A percentile compares a stretch with the other conserved stretches of the same genome.
These are phyloP conservation scores for Drosophila navojoa DNA, from an alignment of 1,140 invertebrate species.

Conservation along the genomic window DNA sequence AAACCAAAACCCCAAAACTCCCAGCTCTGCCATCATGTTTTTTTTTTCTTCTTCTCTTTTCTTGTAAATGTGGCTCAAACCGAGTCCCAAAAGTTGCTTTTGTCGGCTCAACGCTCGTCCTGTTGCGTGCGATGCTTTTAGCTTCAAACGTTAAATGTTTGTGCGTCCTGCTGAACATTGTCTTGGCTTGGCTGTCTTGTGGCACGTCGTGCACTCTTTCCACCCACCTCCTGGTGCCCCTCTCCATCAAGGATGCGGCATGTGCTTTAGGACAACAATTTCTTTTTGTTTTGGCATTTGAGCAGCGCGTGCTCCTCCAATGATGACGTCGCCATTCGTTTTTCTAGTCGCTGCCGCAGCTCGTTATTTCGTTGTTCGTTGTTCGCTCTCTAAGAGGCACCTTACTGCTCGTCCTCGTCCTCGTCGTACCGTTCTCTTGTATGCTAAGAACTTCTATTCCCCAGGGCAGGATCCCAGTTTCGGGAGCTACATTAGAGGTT, in stretches of 20 bases:
- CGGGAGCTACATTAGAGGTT: conserved; percentile 56
- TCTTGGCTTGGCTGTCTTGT: conserved; percentile 39
- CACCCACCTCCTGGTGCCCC: background rate
- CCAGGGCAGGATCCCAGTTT: conserved; percentile 27
- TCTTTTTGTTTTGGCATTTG: conserved; percentile 70
- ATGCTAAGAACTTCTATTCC: conserved; percentile 52
- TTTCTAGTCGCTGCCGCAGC: conserved; percentile 1
- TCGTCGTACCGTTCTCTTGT: conserved; percentile 12
- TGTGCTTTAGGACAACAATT: conserved; percentile 69
- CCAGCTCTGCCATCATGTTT: conserved; percentile 1
- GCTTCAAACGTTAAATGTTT: conserved; percentile 63
- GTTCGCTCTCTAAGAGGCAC: background rate
- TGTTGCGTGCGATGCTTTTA: conserved; percentile 69
- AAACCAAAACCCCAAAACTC: background rate
- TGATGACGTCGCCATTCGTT: conserved; percentile 50
- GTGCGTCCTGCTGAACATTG: conserved; percentile 44
- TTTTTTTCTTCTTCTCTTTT: too few relatives aligned
- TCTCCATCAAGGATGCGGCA: conserved; percentile 7
- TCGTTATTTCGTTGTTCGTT: conserved; percentile 2
- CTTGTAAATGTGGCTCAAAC: conserved; percentile 14
- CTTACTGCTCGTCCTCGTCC: conserved; percentile 21
- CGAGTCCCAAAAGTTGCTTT: conserved; percentile 67
- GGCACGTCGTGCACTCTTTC: conserved; percentile 13
- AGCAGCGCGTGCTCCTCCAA: conserved; percentile 62
- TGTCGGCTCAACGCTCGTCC: conserved; percentile 23